Evolutionary conservation across 2,113 vertebrate genomes (phyloP), one percentile per base, ranked within the genome.

Genomic region (Trochalopteron elliotii): DNA sequence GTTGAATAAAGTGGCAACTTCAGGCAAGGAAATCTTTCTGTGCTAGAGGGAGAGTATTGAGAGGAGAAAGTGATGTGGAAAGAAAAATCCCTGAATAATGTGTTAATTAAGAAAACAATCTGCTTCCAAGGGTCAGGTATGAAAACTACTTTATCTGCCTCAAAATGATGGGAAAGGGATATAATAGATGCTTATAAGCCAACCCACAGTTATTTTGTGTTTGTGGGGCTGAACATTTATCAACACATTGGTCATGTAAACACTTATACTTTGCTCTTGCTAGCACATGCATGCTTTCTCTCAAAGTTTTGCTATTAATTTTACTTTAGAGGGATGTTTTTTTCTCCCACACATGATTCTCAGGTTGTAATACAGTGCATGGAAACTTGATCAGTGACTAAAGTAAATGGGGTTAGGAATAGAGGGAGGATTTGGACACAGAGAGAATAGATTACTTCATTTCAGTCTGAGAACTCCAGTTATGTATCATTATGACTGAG

Each of bases 241-340:
- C 80, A 80, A 24, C 22, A 77, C 35, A 18, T 83, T 93, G 94
- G 79, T 94, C 74, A 56, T 56, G 27, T 63, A 83, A 81, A 90
- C 74, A 52, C 31, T 96, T 76, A 15, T 39, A 45, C 45, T 68
- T 95, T 84, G 90, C 60, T 94, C 68, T 77, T 50, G 88, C 49
- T 96, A 95, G 82, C 18, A 9, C 49, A 68, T 63, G 72, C 60
- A 71, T 81, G 55, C 71, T 75, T 75, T 87, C 69, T 92, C 83
- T 80, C 56, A 45, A 87, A 90, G 89, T 92, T 97, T 95, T 79
- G 64, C 82, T 88, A 25, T 95, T 97, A 93, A 87, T 96, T 97
- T 97, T 96, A 83, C 52, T 96, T 90, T 30, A 96, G 60, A 93
- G 89, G 71, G 71, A 89, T 87, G 55, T 53, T 80, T 94, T 82